Evolutionary conservation across 2,113 vertebrate genomes (phyloP), one percentile per base, ranked within the genome.

Genomic region (Neolamprologus hecqui): DNA sequence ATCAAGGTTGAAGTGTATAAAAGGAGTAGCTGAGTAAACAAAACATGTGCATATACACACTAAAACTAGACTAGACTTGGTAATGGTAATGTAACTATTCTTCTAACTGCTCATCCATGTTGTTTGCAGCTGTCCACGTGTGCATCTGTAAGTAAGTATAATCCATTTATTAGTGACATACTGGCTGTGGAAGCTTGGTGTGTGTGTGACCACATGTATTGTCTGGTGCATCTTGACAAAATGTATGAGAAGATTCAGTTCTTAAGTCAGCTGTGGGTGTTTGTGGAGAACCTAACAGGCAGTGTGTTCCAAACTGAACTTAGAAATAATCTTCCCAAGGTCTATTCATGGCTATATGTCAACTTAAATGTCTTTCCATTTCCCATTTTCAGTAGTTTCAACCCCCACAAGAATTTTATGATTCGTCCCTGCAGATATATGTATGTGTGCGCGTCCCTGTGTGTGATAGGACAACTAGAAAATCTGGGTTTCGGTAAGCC

Each of bases 361-460:
- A 77, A 33, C 45, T 77, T 77, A 33, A 77, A 77, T 51, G 45
- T 51, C 70, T 49, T 31, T 49, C 42, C 42, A 77, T 49, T 77
- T 49, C 26, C 42, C 73, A 51, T 57, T 53, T 93, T 85, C 60
- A 86, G 68, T 87, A 85, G 86, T 83, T 91, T 58, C 84, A 92
- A 90, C 88, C 90, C 86, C 89, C 82, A 83, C 21, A 53, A 21
- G n/a, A 54, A 86, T 73, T 81, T 60, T 81, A 28, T 81, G 81
- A 85, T 49, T 31, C 28, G 1, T 9, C 26, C 42, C 83, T 87
- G 57, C 68, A 54, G 35, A 85, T 83, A 37, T 49, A n/a, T 84
- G 23, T 75, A 63, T 70, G 42, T 68, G 60, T 73, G 63, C 49
- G 57, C 0, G 37, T 45, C 13, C 21, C 12, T 45, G 40, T 26